Evolutionary conservation across 2,797 vertebrate genomes (phyloP).

Genomic region (Tenualosa ilisha): DNA sequence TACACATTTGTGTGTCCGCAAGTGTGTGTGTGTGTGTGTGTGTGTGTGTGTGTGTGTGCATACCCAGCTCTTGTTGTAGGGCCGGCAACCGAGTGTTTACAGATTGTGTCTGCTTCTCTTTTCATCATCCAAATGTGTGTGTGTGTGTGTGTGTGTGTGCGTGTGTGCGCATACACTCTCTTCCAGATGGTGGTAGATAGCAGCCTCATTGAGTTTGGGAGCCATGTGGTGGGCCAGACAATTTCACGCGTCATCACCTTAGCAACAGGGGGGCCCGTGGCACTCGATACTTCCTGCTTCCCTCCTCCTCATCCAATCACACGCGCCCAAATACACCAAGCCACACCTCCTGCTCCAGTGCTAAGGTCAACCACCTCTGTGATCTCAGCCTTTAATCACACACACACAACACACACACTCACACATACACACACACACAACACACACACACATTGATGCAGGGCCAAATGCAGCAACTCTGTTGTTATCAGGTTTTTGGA

Average conservation of each 20-base stretch:
- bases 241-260: slow-evolving; percentile 82
- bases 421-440: neutral
- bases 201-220: slow-evolving; percentile 84
- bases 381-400: too few relatives aligned
- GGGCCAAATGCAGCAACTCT: too few relatives aligned
- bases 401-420: neutral
- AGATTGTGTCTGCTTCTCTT: too few relatives aligned
- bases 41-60: neutral
- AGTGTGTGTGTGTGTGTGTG: neutral
- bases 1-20: neutral
- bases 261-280: slow-evolving; percentile 86
- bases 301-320: slow-evolving; percentile 47
- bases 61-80: too few relatives aligned
- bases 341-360: slow-evolving; percentile 38
- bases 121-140: neutral
- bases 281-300: slow-evolving; percentile 76
- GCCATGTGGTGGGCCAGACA: slow-evolving; percentile 85
- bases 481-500: too few relatives aligned
- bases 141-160: slow-evolving; percentile 14
- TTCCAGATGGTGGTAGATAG: slow-evolving; percentile 85
- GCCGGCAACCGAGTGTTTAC: too few relatives aligned
- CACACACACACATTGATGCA: slow-evolving; percentile 2
- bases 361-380: too few relatives aligned
- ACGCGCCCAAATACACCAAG: slow-evolving; percentile 43
- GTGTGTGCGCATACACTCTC: slow-evolving; percentile 18